These are phyloP conservation scores for Galbula dea DNA, from an alignment of 2,113 vertebrate genomes.

Conservation along the genomic window DNA sequence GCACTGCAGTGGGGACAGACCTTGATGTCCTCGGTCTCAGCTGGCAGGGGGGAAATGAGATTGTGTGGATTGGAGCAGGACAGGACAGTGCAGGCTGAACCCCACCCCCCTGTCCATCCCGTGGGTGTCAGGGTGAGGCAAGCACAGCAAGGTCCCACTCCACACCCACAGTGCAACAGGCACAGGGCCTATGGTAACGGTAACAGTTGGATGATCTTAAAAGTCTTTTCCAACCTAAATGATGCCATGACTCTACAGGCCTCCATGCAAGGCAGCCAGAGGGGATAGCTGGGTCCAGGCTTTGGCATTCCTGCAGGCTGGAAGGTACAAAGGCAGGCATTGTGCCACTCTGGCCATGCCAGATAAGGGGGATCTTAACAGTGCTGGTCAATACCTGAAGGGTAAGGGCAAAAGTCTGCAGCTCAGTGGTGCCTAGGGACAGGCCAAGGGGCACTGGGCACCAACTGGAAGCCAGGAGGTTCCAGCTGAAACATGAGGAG, in stretches of 20 bases:
- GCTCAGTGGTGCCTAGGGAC: background rate
- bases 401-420: no score
- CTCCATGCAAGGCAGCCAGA: no score
- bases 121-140: background rate
- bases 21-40: slow-evolving; percentile 74
- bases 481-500: background rate
- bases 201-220: no score
- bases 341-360: no score
- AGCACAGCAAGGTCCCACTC: background rate
- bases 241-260: no score
- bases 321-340: no score
- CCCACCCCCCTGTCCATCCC: background rate
- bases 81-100: background rate
- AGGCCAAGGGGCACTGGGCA: background rate
- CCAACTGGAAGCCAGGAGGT: background rate
- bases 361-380: no score
- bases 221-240: no score
- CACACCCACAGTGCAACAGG: background rate
- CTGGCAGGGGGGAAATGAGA: background rate
- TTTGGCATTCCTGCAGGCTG: no score
- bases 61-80: background rate
- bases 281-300: no score
- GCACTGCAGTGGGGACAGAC: slow-evolving; percentile 86
- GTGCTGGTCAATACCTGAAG: no score
- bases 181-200: background rate